Evolutionary conservation across 2,113 vertebrate species (phyloP).

Genomic region (Oncorhynchus mykiss): DNA sequence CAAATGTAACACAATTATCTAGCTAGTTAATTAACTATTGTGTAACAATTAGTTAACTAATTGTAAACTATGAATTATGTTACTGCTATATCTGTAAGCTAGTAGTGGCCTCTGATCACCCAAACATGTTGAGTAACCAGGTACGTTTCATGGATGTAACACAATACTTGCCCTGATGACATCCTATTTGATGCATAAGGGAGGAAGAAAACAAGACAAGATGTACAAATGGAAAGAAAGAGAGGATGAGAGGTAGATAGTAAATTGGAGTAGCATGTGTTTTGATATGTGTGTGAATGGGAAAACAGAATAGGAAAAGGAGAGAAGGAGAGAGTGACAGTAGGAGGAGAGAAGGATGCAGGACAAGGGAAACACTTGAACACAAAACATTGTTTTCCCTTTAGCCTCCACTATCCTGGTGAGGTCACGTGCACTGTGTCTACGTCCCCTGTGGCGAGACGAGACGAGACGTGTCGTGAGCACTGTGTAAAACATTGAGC

Average conservation of each 20-base stretch:
- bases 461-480: constrained; percentile 14
- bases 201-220: neutral
- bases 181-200: constrained; percentile 8
- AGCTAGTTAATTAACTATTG: neutral
- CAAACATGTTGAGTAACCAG: constrained; percentile 11
- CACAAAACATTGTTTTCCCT: neutral
- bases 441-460: constrained; percentile 15
- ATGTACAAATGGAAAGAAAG: constrained; percentile 5
- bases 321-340: too few relatives aligned
- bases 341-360: neutral
- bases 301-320: neutral
- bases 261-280: neutral
- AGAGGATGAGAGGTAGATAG: neutral
- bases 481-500: constrained; percentile 4
- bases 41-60: constrained; percentile 2
- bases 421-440: neutral
- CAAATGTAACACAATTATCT: neutral
- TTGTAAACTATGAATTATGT: neutral
- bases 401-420: constrained; percentile 6
- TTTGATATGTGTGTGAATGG: neutral
- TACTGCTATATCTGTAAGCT: constrained; percentile 6
- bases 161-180: constrained; percentile 22
- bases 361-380: neutral
- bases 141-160: constrained; percentile 16
- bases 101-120: neutral